Evolutionary conservation across 2,797 vertebrate genomes (phyloP).

Genomic region (Acanthurus lineatus): DNA sequence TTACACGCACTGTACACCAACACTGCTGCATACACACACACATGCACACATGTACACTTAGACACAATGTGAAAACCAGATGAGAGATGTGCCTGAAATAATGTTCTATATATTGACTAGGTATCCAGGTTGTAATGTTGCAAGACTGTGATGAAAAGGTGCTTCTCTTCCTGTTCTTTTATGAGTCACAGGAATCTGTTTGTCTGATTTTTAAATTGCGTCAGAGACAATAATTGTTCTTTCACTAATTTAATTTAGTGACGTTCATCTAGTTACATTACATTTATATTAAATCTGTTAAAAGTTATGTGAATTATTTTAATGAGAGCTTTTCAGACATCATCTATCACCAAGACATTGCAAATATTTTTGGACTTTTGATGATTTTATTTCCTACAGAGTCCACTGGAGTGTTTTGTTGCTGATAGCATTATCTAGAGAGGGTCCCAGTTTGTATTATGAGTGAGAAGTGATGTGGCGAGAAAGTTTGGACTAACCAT

Average conservation of each 20-base stretch:
- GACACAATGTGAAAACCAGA: slow-evolving; percentile 49
- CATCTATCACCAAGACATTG: background rate
- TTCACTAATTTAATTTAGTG: slow-evolving; percentile 24
- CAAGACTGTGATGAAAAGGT: slow-evolving; percentile 35
- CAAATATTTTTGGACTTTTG: background rate
- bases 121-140: slow-evolving; percentile 39
- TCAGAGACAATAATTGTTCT: slow-evolving; percentile 12
- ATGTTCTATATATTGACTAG: slow-evolving; percentile 43
- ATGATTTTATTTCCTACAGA: background rate
- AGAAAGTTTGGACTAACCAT: background rate
- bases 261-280: too few species aligned
- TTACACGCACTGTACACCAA: slow-evolving; percentile 28
- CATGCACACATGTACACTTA: slow-evolving; percentile 12
- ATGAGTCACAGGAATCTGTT: slow-evolving; percentile 23
- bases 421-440: background rate
- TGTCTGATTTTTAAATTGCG: background rate
- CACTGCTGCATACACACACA: background rate
- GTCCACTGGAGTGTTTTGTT: background rate
- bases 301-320: background rate
- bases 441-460: slow-evolving; percentile 6
- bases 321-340: background rate
- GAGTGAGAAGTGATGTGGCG: slow-evolving; percentile 9
- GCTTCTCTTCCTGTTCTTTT: slow-evolving; percentile 46
- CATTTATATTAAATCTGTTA: background rate
- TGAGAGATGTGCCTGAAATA: slow-evolving; percentile 34